Conservation (phyloP, 2,888 invertebrate species). For the Lasioglossum morio region DNA sequence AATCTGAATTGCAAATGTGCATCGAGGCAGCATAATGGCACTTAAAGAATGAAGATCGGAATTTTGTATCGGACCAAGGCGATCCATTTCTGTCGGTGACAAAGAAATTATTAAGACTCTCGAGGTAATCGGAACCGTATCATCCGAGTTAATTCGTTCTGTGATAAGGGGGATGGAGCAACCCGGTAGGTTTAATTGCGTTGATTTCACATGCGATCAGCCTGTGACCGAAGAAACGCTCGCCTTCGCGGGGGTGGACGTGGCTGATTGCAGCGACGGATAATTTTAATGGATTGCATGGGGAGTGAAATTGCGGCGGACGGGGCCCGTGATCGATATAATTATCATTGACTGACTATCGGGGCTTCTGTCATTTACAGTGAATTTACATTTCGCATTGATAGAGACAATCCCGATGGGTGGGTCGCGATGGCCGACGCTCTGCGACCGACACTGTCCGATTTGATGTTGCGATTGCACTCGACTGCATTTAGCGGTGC, state of each 20-base stretch:
- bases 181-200: constrained; percentile 10
- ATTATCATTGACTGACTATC: constrained; percentile 63
- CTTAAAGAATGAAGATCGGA: not conserved
- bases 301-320: constrained; percentile 21
- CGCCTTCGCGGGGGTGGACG: constrained; percentile 1
- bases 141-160: not conserved
- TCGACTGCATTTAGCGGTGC: not conserved
- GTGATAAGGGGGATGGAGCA: not conserved
- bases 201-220: constrained; percentile 13
- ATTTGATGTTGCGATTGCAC: constrained; percentile 10
- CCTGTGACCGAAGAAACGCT: constrained; percentile 9
- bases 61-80: not conserved
- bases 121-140: not conserved
- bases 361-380: constrained; percentile 58
- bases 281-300: constrained; percentile 58
- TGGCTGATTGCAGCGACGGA: constrained; percentile 38
- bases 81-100: not conserved
- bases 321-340: constrained; percentile 36
- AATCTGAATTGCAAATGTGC: not conserved
- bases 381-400: constrained; percentile 61
- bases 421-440: constrained; percentile 13
- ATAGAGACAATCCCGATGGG: constrained; percentile 44
- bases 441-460: constrained; percentile 26
- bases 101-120: not conserved
- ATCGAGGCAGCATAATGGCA: not conserved